Evolutionary conservation across 2,888 invertebrate species (phyloP), one percentile per base, ranked within the genome.

Genomic region (Myopa testacea): DNA sequence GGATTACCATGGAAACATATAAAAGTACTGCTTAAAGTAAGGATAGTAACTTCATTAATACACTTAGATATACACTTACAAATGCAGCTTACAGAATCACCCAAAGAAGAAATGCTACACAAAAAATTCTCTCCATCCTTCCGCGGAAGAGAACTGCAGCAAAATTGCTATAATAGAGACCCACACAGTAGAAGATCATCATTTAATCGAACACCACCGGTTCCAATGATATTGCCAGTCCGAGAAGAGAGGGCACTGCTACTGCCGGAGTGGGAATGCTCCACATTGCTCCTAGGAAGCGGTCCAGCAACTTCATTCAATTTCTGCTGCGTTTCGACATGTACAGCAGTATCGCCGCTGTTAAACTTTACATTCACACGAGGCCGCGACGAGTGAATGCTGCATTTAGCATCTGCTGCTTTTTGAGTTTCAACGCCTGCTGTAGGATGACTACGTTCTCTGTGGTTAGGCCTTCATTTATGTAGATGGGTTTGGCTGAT

Each of bases 381-480:
- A 26, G 19, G 34, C 71, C 71, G 4, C 71, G 52, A 34, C 71
- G 14, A 34, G 71, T 71, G 37, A 71, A 71, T 14, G 55, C 55
- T 37, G 71, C 34, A 16, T 55, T 37, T 58, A 55, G 37, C 6
- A 58, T 8, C n/a, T 58, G 52, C 14, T 55, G 68, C 14, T 26
- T 71, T 55, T 71, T 71, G 12, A 58, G 4, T 7, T 38, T 37
- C 55, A 52, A 34, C 4, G 71, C 71, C 8, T 71, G 58, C 37
- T 52, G 26, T 55, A 71, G 34, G 6, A 71, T 8, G 26, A 26
- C 37, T n/a, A 14, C 10, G n/a, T 73, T 73, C 10, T 63, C 5
- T 10, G 0, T n/a, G 19, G 73, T 73, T 45, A 73, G 38, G 40
- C 73, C 19, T 16, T 73, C 62, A 45, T 73, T 73, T 19, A 62